Evolutionary conservation across 1,140 invertebrate species (phyloP).

Genomic region (Saxidomus purpurata): DNA sequence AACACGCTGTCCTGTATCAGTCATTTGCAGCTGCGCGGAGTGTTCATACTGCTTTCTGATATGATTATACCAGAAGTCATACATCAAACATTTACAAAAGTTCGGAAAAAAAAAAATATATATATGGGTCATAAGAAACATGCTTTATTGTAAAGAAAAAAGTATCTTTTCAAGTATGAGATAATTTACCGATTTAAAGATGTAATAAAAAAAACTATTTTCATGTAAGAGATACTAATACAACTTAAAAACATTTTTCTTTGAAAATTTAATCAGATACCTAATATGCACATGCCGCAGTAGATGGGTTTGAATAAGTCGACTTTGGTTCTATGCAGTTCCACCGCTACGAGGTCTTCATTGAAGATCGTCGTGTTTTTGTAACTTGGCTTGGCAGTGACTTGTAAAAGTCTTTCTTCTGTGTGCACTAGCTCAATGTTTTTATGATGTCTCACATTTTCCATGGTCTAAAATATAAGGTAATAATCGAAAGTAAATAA

Average conservation of each 20-base stretch:
- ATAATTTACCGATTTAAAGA: background rate
- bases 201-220: background rate
- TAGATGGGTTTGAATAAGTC: no score
- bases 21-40: conserved; percentile 78
- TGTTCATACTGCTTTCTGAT: conserved; percentile 76
- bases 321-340: conserved; percentile 61
- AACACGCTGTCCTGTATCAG: conserved; percentile 85
- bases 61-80: conserved; percentile 78
- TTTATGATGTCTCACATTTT: conserved; percentile 39
- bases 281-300: conserved; percentile 73
- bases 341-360: conserved; percentile 70
- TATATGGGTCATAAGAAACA: background rate
- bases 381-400: conserved; percentile 83
- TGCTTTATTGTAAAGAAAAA: background rate
- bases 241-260: background rate
- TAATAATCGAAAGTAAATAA: background rate
- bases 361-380: conserved; percentile 81
- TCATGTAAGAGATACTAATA: no score
- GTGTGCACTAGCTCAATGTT: conserved; percentile 36
- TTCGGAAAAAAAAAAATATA: conserved; percentile 15
- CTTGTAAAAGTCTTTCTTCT: conserved; percentile 64
- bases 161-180: conserved; percentile 49
- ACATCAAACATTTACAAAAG: conserved; percentile 70
- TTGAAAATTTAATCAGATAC: conserved; percentile 56
- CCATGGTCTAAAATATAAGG: conserved; percentile 37